These are phyloP conservation scores for Ceratosolen fusciceps DNA, from an alignment of 1,140 invertebrate species.

Conservation along the genomic window DNA sequence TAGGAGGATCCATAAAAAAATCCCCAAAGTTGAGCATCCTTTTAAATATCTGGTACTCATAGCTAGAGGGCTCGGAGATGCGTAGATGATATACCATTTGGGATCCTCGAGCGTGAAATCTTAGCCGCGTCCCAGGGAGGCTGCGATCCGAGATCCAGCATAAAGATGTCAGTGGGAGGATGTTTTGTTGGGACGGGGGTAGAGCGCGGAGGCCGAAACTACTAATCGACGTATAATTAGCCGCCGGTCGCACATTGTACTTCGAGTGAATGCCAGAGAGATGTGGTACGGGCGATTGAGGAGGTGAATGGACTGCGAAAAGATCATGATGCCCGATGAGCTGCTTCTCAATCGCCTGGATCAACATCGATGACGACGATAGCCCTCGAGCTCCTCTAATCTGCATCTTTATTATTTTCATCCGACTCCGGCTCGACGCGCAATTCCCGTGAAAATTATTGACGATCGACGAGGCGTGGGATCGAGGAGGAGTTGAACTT, in stretches of 20 bases:
- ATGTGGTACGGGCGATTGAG: not conserved
- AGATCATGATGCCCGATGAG: not conserved
- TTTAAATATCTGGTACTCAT: too few species aligned
- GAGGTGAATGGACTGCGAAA: not conserved
- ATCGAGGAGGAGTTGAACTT: too few species aligned
- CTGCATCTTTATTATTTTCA: not conserved
- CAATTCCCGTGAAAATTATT: too few species aligned
- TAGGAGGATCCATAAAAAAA: too few species aligned
- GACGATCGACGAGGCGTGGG: too few species aligned
- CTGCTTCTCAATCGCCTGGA: not conserved
- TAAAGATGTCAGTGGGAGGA: slow-evolving; percentile 2
- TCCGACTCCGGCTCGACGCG: too few species aligned
- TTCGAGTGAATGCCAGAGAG: slow-evolving; percentile 38
- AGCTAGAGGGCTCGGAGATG: too few species aligned
- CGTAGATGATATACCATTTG: too few species aligned
- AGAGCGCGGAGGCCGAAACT: not conserved
- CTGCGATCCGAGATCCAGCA: not conserved
- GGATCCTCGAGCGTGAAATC: not conserved
- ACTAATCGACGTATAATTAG: slow-evolving; percentile 41
- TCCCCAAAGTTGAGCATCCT: too few species aligned
- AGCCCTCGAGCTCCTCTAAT: not conserved
- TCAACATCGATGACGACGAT: not conserved
- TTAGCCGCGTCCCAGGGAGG: not conserved
- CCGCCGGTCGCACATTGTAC: slow-evolving; percentile 34
- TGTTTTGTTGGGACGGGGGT: slow-evolving; percentile 2